Conservation (phyloP, 2,113 vertebrate species). For the Percopsis transmontana region DNA sequence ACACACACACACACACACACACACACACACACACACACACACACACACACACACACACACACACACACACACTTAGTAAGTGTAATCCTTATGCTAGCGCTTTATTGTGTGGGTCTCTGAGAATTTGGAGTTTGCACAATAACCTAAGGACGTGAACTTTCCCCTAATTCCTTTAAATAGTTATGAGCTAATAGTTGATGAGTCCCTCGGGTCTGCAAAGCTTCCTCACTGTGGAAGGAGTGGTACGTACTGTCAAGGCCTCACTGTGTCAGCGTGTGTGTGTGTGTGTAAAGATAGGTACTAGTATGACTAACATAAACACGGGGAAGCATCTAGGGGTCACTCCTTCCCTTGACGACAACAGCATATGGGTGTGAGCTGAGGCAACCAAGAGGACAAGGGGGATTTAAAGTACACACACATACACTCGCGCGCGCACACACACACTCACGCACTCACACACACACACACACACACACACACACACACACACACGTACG, state of each 20-base stretch:
- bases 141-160: slow-evolving; percentile 92
- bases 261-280: too few species aligned
- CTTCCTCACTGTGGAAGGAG: slow-evolving; percentile 86
- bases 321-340: too few species aligned
- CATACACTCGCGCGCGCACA: background rate
- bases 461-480: slow-evolving; percentile 16
- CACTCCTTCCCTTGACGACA: too few species aligned
- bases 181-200: slow-evolving; percentile 86
- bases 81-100: background rate
- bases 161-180: slow-evolving; percentile 93
- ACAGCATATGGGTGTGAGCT: too few species aligned
- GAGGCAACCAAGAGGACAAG: too few species aligned
- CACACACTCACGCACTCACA: slow-evolving; percentile 5
- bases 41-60: background rate
- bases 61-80: background rate
- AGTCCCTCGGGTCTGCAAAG: slow-evolving; percentile 84
- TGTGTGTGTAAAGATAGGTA: too few species aligned
- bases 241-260: slow-evolving; percentile 67
- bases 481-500: slow-evolving; percentile 2
- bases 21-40: background rate
- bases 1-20: background rate
- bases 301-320: too few species aligned
- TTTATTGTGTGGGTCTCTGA: slow-evolving; percentile 81
- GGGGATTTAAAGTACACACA: too few species aligned
- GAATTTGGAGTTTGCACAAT: slow-evolving; percentile 86